phyloP scores from a whole-genome alignment of 2,113 vertebrate species.

The Pseudopipra pipra region DNA sequence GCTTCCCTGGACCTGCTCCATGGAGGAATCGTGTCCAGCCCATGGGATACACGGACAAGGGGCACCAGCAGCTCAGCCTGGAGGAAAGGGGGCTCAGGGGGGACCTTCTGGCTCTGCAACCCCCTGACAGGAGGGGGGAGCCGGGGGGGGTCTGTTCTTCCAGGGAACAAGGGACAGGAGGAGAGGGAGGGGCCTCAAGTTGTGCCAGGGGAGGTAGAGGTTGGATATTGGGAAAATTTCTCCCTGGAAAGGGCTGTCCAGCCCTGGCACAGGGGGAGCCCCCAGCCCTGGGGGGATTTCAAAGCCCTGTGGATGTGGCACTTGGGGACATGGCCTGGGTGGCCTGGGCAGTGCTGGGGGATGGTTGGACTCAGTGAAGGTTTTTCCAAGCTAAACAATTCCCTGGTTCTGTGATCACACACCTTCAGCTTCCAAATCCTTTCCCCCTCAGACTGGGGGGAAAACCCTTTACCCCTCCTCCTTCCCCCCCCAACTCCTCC shows the following conservation, averaged over 20 bases:
- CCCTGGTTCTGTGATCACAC: background rate
- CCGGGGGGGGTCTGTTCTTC: background rate
- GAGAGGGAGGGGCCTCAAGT: background rate
- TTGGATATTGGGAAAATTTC: background rate
- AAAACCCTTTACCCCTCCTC: too few relatives aligned
- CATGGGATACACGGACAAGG: fast-evolving
- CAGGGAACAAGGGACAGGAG: background rate
- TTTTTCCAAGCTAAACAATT: background rate
- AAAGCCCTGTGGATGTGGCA: background rate
- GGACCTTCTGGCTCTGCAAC: background rate
- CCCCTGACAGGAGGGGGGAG: background rate
- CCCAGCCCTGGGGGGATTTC: background rate
- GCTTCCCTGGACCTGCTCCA: background rate
- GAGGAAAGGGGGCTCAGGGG: background rate
- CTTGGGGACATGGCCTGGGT: background rate
- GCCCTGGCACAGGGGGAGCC: too few relatives aligned
- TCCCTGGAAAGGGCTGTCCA: too few relatives aligned
- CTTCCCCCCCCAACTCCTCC: too few relatives aligned
- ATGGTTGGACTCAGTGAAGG: too few relatives aligned
- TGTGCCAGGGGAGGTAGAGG: background rate
- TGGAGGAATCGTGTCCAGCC: background rate
- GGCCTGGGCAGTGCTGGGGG: background rate
- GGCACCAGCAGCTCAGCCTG: background rate
- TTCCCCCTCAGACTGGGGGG: too few relatives aligned
- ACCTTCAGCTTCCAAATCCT: background rate